Conservation (phyloP, 2,113 vertebrate species). For the Microcebus jonahi region DNA sequence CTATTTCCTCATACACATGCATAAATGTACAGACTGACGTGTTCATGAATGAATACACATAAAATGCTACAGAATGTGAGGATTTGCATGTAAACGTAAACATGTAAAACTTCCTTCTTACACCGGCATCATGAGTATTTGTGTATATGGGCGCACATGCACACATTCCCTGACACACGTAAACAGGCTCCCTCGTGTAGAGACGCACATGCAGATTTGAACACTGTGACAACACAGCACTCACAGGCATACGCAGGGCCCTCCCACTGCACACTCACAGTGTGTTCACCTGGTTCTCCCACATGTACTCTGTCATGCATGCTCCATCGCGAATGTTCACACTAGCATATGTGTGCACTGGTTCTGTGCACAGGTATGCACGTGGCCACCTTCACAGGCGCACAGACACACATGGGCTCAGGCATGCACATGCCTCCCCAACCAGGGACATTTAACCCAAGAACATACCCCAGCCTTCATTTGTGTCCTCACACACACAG, state of each 20-base stretch:
- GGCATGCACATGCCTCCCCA: too few relatives aligned
- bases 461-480: neutral
- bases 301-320: fast-evolving
- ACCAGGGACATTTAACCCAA: neutral
- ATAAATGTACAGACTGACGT: fast-evolving
- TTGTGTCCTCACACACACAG: neutral
- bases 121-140: neutral
- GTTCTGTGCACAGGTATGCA: neutral
- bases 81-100: fast-evolving
- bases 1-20: neutral
- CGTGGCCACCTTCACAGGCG: fast-evolving
- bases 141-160: fast-evolving
- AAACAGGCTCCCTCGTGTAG: neutral
- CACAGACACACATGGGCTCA: neutral
- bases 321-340: neutral
- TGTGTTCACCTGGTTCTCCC: neutral
- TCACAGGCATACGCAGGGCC: neutral
- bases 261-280: neutral
- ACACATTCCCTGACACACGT: fast-evolving
- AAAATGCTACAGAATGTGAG: fast-evolving
- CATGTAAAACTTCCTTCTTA: neutral
- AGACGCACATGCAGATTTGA: neutral
- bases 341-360: neutral
- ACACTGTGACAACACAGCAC: neutral
- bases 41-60: neutral